Conservation (phyloP, 2,888 invertebrate genomes). For the Diarsia brunnea region DNA sequence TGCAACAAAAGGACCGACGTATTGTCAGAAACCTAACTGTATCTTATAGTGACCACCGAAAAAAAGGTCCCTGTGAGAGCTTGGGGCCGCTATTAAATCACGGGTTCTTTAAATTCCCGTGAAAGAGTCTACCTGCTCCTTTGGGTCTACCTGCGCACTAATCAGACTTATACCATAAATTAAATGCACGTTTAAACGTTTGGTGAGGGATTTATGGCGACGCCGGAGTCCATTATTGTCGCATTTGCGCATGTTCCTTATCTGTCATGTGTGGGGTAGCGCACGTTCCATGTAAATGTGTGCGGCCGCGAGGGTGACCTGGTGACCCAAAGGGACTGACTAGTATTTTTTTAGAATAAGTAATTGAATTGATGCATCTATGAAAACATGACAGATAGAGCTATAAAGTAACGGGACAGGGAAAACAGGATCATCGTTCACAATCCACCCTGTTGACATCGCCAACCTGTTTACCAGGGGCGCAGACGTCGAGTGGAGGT, state of each 20-base stretch:
- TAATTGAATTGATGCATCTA: constrained; percentile 39
- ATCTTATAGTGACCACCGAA: constrained; percentile 84
- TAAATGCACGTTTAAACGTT: constrained; percentile 79
- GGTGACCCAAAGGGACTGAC: constrained; percentile 11
- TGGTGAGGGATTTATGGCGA: constrained; percentile 79
- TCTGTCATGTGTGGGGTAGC: constrained; percentile 64
- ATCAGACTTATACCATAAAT: constrained; percentile 85
- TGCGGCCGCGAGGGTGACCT: constrained; percentile 38
- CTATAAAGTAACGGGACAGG: neutral
- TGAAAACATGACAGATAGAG: constrained; percentile 16
- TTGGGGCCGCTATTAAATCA: constrained; percentile 66
- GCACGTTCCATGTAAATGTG: constrained; percentile 43
- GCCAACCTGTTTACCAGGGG: constrained; percentile 69
- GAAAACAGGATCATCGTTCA: constrained; percentile 20
- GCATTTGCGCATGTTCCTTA: constrained; percentile 76
- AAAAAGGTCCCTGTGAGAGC: constrained; percentile 73
- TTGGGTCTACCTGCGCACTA: constrained; percentile 81
- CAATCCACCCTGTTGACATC: constrained; percentile 27
- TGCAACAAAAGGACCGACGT: constrained; percentile 76
- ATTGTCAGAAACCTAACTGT: constrained; percentile 80
- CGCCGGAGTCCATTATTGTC: constrained; percentile 82
- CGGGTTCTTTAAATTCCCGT: constrained; percentile 77
- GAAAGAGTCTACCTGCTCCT: constrained; percentile 83
- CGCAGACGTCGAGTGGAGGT: constrained; percentile 72
- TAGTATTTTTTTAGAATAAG: constrained; percentile 51